phyloP scores from a whole-genome alignment of 2,797 vertebrate species.

The Cynopterus sphinx region DNA sequence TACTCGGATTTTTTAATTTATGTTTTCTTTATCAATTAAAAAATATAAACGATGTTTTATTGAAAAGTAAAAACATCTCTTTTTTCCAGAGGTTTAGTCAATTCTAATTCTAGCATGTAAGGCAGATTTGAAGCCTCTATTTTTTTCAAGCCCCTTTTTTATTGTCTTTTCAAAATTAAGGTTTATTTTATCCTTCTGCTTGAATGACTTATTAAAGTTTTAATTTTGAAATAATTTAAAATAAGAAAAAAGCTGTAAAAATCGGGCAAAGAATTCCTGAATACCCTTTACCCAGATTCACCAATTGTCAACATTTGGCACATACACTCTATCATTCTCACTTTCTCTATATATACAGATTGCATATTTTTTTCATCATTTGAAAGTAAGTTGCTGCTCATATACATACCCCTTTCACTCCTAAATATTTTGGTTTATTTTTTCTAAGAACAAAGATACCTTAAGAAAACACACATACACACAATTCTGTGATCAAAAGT shows the following conservation, averaged over 20 bases:
- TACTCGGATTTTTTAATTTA: background rate
- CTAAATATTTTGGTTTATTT: background rate
- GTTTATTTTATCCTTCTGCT: background rate
- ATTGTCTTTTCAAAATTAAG: background rate
- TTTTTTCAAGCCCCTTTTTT: background rate
- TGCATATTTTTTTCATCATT: background rate
- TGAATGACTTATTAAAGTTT: background rate
- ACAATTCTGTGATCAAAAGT: background rate
- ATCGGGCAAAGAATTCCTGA: background rate
- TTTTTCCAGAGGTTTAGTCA: background rate
- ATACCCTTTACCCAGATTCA: background rate
- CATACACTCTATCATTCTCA: background rate
- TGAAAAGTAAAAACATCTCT: background rate
- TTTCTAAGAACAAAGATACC: background rate
- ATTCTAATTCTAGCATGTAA: background rate
- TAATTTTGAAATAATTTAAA: constrained; percentile 44
- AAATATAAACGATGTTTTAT: background rate
- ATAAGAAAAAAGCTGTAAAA: constrained; percentile 31
- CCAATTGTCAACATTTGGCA: background rate
- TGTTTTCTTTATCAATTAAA: constrained; percentile 15
- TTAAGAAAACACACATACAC: background rate
- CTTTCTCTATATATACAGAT: background rate
- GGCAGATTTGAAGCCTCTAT: background rate
- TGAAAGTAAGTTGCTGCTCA: background rate
- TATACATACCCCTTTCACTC: background rate